These are phyloP conservation scores for Stomorhina lunata DNA, from an alignment of 2,888 invertebrate genomes.

Conservation along the genomic window DNA sequence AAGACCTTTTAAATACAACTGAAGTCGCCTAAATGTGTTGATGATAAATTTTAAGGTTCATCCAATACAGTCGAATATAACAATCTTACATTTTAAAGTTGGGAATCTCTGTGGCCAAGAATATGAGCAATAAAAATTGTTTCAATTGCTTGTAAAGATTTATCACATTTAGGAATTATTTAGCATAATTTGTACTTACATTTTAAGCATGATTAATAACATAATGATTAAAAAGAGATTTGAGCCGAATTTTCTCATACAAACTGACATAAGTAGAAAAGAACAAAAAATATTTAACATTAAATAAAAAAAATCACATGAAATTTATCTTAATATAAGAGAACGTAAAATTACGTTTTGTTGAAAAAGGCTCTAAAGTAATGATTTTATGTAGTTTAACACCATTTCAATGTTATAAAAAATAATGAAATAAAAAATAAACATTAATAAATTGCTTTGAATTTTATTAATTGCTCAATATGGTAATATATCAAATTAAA, in stretches of 20 bases:
- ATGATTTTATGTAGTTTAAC: not conserved
- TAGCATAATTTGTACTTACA: conserved; percentile 42
- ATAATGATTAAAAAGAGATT: conserved; percentile 15
- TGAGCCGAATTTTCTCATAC: no score
- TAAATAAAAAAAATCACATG: conserved; percentile 9
- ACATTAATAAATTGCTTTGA: not conserved
- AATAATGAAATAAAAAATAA: no score
- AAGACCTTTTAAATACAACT: no score
- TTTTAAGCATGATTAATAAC: conserved; percentile 43
- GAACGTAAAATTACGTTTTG: not conserved
- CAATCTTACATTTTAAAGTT: no score
- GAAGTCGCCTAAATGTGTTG: no score
- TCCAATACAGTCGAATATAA: no score
- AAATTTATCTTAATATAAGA: conserved; percentile 31
- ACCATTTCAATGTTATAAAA: not conserved
- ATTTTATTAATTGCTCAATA: conserved; percentile 4
- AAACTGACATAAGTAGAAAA: conserved; percentile 21
- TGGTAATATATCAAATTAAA: not conserved
- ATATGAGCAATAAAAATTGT: not conserved
- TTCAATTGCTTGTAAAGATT: conserved; percentile 12
- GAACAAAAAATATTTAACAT: not conserved
- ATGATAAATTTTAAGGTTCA: no score
- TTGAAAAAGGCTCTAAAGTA: not conserved
- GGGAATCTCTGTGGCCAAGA: not conserved
- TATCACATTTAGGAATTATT: conserved; percentile 46